Percentiles rank a stretch among this genome's conserved stretches.
These are phyloP conservation scores for Adelosebastes latens DNA, from an alignment of 2,797 vertebrate genomes.

Conservation along the genomic window DNA sequence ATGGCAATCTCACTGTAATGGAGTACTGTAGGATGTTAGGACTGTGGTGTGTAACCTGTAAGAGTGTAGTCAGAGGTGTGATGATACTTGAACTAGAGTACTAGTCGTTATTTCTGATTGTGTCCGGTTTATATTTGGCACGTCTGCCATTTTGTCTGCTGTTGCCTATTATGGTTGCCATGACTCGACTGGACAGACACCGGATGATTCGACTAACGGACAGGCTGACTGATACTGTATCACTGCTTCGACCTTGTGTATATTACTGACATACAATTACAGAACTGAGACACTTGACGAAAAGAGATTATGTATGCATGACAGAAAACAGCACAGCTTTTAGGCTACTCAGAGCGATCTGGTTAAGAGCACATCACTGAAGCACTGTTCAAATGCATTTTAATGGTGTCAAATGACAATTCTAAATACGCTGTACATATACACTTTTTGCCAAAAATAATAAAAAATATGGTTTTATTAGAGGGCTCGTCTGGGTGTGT, in stretches of 20 bases:
- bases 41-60: constrained; percentile 67
- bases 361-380: constrained; percentile 84
- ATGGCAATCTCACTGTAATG: constrained; percentile 54
- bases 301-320: constrained; percentile 75
- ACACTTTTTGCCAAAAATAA: constrained; percentile 85
- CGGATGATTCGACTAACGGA: constrained; percentile 15
- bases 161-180: constrained; percentile 69
- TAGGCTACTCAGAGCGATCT: constrained; percentile 70
- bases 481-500: constrained; percentile 50
- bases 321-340: constrained; percentile 82
- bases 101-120: constrained; percentile 59
- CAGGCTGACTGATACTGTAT: constrained; percentile 28
- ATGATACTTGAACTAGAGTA: constrained; percentile 73
- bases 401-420: constrained; percentile 80
- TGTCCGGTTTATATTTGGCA: constrained; percentile 66
- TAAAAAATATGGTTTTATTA: constrained; percentile 78
- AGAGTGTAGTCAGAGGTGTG: constrained; percentile 70
- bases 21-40: constrained; percentile 65
- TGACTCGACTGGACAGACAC: constrained; percentile 51
- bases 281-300: constrained; percentile 36
- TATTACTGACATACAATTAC: constrained; percentile 39
- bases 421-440: constrained; percentile 81
- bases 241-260: constrained; percentile 47
- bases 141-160: constrained; percentile 63
- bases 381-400: constrained; percentile 82